A percentile compares a stretch with the other conserved stretches of the same genome.
These are phyloP conservation scores for Xenentodon cancila DNA, from an alignment of 2,797 vertebrate species.

Conservation along the genomic window DNA sequence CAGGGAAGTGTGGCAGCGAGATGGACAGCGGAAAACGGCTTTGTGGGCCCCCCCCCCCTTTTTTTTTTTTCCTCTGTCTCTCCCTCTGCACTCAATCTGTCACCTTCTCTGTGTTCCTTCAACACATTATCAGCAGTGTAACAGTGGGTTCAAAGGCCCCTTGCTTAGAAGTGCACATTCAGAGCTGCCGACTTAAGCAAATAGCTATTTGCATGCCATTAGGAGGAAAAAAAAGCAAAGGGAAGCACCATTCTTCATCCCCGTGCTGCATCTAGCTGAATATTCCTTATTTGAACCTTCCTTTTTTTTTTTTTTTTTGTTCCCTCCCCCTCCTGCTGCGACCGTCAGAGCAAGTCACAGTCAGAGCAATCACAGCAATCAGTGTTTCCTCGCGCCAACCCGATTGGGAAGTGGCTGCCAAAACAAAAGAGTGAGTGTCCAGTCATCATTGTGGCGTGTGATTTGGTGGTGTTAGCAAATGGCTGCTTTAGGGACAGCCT, in stretches of 20 bases:
- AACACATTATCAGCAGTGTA: constrained; percentile 64
- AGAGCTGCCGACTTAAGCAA: constrained; percentile 75
- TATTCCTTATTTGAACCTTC: constrained; percentile 57
- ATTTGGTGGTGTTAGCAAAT: constrained; percentile 64
- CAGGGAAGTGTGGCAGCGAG: constrained; percentile 54
- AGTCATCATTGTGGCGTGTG: constrained; percentile 64
- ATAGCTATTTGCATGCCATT: constrained; percentile 76
- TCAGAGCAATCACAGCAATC: constrained; percentile 76
- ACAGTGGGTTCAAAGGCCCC: constrained; percentile 67
- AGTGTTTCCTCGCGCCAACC: constrained; percentile 68
- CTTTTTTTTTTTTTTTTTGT: constrained; percentile 47
- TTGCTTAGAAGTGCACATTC: constrained; percentile 72
- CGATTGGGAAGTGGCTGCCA: constrained; percentile 70
- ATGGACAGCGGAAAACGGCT: constrained; percentile 44
- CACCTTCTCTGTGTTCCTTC: constrained; percentile 49
- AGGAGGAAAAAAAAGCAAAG: constrained; percentile 53
- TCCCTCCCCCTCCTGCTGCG: constrained; percentile 59
- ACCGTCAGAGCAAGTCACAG: constrained; percentile 65
- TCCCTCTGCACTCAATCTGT: constrained; percentile 24
- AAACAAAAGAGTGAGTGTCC: constrained; percentile 72
- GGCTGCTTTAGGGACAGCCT: constrained; percentile 65
- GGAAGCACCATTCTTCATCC: constrained; percentile 66
- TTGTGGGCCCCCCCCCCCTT: constrained; percentile 4
- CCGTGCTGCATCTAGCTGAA: constrained; percentile 60
- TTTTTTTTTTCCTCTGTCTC: constrained; percentile 5